Percentiles rank a stretch among this genome's conserved stretches.
Evolutionary conservation across 1,140 invertebrate species (phyloP).

Genomic region (Diachasma alloeum): DNA sequence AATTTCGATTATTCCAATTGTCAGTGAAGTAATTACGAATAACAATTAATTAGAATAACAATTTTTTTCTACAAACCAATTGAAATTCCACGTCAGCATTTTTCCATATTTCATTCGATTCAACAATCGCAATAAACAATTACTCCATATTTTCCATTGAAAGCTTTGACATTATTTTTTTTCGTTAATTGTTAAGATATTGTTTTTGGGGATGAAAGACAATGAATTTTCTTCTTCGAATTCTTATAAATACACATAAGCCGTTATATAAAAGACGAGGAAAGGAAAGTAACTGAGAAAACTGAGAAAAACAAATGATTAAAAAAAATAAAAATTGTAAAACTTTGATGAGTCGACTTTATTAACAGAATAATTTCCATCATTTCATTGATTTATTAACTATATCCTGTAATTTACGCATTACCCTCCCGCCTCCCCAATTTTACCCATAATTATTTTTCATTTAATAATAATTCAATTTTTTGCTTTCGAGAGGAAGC

Average conservation of each 20-base stretch:
- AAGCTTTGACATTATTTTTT: neutral
- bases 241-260: constrained; percentile 9
- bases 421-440: no score
- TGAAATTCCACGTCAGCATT: constrained; percentile 4
- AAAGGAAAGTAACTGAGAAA: neutral
- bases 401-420: no score
- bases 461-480: no score
- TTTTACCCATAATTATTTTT: no score
- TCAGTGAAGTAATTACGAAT: neutral
- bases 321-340: constrained; percentile 7
- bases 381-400: no score
- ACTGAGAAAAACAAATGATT: neutral
- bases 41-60: neutral
- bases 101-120: neutral
- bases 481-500: no score
- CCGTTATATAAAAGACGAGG: constrained; percentile 7
- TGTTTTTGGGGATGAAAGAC: neutral
- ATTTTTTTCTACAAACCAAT: neutral
- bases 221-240: constrained; percentile 8
- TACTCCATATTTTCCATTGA: neutral
- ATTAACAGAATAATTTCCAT: no score
- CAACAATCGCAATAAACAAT: neutral
- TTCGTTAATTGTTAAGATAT: neutral
- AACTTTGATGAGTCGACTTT: neutral
- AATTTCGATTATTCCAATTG: neutral